Conservation (phyloP, 2,113 vertebrate genomes). For the Cervus canadensis region DNA sequence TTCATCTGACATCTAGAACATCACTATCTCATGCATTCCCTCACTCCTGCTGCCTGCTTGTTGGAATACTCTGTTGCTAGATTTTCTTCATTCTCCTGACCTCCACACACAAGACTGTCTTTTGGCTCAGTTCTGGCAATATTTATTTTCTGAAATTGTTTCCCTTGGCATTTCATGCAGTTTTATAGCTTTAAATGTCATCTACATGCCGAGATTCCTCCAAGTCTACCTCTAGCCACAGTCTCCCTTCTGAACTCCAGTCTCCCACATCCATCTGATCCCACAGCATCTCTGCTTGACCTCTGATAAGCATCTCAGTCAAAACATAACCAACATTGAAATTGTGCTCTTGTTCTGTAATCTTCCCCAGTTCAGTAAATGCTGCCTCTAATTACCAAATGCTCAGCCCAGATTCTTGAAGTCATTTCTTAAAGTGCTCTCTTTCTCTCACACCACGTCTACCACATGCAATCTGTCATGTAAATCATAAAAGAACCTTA, state of each 20-base stretch:
- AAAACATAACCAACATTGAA: neutral
- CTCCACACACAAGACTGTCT: neutral
- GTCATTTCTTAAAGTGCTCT: neutral
- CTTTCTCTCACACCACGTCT: neutral
- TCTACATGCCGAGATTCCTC: neutral
- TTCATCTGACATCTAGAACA: neutral
- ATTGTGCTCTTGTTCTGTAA: neutral
- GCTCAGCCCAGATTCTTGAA: neutral
- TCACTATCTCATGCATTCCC: neutral
- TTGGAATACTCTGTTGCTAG: neutral
- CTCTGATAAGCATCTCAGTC: neutral
- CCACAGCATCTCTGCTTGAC: neutral
- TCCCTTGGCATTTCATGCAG: neutral
- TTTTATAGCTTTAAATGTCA: neutral
- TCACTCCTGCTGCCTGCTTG: neutral
- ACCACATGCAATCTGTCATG: neutral
- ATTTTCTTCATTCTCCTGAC: neutral
- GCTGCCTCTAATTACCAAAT: neutral
- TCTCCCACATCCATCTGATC: neutral
- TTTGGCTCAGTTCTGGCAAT: neutral
- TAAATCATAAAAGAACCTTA: neutral
- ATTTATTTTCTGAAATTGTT: neutral
- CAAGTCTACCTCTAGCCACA: neutral
- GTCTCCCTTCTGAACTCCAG: neutral
- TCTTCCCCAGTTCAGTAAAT: neutral